Percentiles rank a stretch among this genome's conserved stretches.
phyloP scores from a whole-genome alignment of 2,888 invertebrate genomes.

The Limnephilus marmoratus region DNA sequence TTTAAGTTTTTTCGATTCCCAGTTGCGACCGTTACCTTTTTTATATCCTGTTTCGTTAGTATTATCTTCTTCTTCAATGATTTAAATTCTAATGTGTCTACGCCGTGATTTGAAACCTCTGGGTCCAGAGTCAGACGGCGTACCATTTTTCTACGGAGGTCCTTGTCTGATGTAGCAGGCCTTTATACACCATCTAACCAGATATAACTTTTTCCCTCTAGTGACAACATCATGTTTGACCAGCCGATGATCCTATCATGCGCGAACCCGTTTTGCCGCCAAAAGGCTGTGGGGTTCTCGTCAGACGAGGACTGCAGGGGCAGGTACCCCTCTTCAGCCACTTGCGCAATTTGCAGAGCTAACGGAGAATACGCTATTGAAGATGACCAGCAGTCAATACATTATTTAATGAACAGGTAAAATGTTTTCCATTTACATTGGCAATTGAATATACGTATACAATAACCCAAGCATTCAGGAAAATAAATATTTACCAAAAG shows the following conservation, averaged over 20 bases:
- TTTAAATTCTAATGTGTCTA: too few relatives aligned
- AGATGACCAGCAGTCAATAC: constrained; percentile 43
- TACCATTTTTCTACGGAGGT: too few relatives aligned
- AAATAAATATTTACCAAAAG: too few relatives aligned
- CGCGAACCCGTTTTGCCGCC: constrained; percentile 48
- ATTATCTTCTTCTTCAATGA: too few relatives aligned
- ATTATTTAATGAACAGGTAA: constrained; percentile 43
- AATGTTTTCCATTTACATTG: not conserved
- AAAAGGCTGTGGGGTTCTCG: constrained; percentile 38
- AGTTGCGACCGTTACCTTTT: too few relatives aligned
- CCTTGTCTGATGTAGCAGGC: too few relatives aligned
- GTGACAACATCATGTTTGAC: constrained; percentile 58
- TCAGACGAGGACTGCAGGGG: constrained; percentile 8
- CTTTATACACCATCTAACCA: too few relatives aligned
- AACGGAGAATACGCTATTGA: not conserved
- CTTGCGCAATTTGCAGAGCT: not conserved
- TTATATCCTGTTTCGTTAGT: too few relatives aligned
- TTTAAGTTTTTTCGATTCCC: too few relatives aligned
- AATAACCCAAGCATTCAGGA: too few relatives aligned
- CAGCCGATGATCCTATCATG: constrained; percentile 57
- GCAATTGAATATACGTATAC: not conserved
- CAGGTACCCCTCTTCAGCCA: not conserved
- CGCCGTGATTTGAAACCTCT: too few relatives aligned
- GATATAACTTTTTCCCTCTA: constrained; percentile 21
- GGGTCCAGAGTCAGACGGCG: too few relatives aligned